Evolutionary conservation across 2,797 vertebrate species (phyloP).

Genomic region (Paratrypauchen microcephalus): DNA sequence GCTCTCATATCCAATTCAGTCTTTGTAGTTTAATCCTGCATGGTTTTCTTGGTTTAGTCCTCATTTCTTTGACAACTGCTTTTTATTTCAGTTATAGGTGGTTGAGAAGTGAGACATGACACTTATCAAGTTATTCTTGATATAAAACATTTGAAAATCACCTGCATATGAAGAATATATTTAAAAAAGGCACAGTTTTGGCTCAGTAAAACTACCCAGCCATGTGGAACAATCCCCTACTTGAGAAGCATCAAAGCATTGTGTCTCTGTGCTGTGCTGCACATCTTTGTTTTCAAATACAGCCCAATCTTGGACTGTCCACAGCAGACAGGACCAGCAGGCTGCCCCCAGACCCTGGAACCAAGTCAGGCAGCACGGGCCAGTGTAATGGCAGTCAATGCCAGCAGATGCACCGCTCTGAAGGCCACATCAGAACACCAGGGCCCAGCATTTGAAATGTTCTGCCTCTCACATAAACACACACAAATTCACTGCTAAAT

Average conservation of each 20-base stretch:
- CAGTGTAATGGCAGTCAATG: constrained; percentile 46
- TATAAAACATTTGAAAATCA: background rate
- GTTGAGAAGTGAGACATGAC: background rate
- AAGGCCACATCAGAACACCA: constrained; percentile 58
- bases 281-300: constrained; percentile 21
- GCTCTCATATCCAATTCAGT: background rate
- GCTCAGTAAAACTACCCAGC: background rate
- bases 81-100: too few species aligned
- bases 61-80: background rate
- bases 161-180: background rate
- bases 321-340: constrained; percentile 48
- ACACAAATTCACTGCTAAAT: constrained; percentile 53
- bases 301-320: constrained; percentile 38
- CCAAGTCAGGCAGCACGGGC: constrained; percentile 32
- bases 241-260: constrained; percentile 28
- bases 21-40: background rate
- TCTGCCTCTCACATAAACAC: constrained; percentile 45
- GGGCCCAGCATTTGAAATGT: constrained; percentile 50
- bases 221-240: constrained; percentile 31
- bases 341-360: constrained; percentile 50
- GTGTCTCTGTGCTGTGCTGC: constrained; percentile 7
- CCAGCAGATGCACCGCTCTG: constrained; percentile 56
- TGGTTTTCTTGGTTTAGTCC: background rate
- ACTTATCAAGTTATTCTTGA: background rate
- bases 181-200: background rate